phyloP scores from a whole-genome alignment of 2,113 vertebrate species.

The Leptodactylus fuscus region DNA sequence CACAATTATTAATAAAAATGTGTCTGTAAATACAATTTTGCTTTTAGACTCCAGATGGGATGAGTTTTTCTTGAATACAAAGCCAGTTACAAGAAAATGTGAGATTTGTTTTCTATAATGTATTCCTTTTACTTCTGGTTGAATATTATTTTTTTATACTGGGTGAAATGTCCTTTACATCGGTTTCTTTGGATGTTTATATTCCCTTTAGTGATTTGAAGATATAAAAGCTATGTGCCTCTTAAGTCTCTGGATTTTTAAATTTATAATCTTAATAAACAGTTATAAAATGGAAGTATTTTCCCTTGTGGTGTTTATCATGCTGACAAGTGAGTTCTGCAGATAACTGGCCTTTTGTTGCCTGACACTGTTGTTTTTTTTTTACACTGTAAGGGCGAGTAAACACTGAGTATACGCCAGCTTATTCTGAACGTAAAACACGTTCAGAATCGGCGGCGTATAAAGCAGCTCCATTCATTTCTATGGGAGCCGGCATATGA shows the following conservation, averaged over 20 bases:
- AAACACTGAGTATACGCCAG: too few species aligned
- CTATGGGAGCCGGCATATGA: too few species aligned
- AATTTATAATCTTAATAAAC: slow-evolving; percentile 84
- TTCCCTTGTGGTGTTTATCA: background rate
- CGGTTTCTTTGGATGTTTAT: slow-evolving; percentile 72
- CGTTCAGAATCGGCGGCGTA: too few species aligned
- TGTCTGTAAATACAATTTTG: slow-evolving; percentile 77
- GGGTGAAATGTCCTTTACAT: slow-evolving; percentile 72
- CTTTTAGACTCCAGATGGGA: slow-evolving; percentile 78
- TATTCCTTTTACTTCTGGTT: slow-evolving; percentile 71
- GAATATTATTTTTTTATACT: slow-evolving; percentile 76
- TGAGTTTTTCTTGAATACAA: slow-evolving; percentile 76
- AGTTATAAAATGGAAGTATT: slow-evolving; percentile 75
- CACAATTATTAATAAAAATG: slow-evolving; percentile 72
- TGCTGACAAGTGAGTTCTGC: background rate
- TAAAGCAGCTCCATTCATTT: too few species aligned
- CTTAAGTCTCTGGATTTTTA: slow-evolving; percentile 80
- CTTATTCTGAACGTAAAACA: too few species aligned
- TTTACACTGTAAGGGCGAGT: too few species aligned
- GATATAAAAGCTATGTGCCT: slow-evolving; percentile 83
- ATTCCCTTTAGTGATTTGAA: slow-evolving; percentile 75
- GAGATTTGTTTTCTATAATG: slow-evolving; percentile 75
- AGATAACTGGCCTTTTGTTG: background rate
- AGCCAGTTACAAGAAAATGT: slow-evolving; percentile 77
- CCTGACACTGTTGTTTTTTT: too few species aligned